A percentile compares a stretch with the other conserved stretches of the same genome.
These are phyloP conservation scores for Garrulus glandarius DNA, from an alignment of 2,797 vertebrate genomes.

Conservation along the genomic window DNA sequence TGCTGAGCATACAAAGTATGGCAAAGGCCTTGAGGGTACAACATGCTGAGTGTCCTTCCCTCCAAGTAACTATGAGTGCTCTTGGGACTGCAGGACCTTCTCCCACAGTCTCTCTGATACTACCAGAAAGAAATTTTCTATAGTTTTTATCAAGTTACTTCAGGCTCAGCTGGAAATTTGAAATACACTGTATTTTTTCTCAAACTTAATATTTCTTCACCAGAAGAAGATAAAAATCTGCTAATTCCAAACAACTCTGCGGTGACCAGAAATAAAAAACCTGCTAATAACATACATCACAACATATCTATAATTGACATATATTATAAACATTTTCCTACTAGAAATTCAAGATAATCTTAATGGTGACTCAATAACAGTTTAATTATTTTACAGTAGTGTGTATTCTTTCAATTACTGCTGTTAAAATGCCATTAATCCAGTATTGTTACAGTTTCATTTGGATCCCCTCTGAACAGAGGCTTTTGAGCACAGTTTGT, in stretches of 20 bases:
- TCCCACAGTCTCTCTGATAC: background rate
- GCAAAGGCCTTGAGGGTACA: background rate
- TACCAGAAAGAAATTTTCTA: background rate
- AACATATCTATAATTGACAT: background rate
- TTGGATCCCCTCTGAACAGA: background rate
- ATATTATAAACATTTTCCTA: background rate
- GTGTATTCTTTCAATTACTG: background rate
- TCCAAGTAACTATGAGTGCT: background rate
- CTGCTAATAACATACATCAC: background rate
- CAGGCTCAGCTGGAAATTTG: background rate
- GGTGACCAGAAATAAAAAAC: background rate
- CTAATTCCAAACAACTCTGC: background rate
- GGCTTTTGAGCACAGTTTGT: background rate
- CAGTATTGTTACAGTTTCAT: background rate
- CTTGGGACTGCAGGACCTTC: background rate
- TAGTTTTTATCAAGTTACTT: background rate
- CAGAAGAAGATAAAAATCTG: background rate
- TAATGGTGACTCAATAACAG: background rate
- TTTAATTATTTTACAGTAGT: background rate
- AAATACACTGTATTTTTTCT: background rate
- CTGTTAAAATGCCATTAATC: background rate
- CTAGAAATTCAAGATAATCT: background rate
- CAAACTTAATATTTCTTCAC: background rate
- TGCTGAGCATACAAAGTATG: background rate
- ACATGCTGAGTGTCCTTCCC: background rate